Evolutionary conservation across 2,113 vertebrate genomes (phyloP), one percentile per base, ranked within the genome.

Genomic region (Epinephelus lanceolatus): DNA sequence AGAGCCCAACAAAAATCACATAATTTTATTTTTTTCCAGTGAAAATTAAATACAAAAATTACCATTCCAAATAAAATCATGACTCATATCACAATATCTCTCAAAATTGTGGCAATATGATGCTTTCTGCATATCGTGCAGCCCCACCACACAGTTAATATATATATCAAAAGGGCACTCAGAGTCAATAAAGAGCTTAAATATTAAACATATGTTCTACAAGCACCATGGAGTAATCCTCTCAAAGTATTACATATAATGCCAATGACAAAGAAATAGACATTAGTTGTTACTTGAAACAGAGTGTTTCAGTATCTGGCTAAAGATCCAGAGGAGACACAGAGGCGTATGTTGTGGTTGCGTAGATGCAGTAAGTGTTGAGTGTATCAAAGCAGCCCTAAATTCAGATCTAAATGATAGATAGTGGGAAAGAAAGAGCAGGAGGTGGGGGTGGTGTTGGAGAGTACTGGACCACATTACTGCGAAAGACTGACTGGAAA

Each of bases 401-500:
- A 65, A 73, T 69, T 71, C 52, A 57, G 7, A 78, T 81, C 69
- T 72, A 14, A 66, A 81, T 67, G 66, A 77, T 47, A 62, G 66
- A 77, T 76, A 67, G 19, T 37, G 71, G 52, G 45, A 87, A 80
- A 45, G 67, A 63, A 21, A 25, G 42, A 49, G 63, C 15, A 69
- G 9, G 56, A 53, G 23, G 25, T 2, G 49, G 45, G n/a, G 59
- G 27, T 6, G 71, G 17, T 65, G 53, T 30, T 66, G 21, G n/a
- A 71, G 52, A 47, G 69, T 73, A 88, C 92, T 94, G 93, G 89
- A 88, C 90, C 73, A 89, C 91, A 93, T 95, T 94, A 94, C 76
- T 79, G 77, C 74, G 84, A 80, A 93, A 93, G 91, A 94, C 89
- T 91, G 92, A 95, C 91, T 92, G 92, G 89, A 94, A 94, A 94